These are phyloP conservation scores for Heliconius melpomene DNA, from an alignment of 1,140 invertebrate species.

Conservation along the genomic window DNA sequence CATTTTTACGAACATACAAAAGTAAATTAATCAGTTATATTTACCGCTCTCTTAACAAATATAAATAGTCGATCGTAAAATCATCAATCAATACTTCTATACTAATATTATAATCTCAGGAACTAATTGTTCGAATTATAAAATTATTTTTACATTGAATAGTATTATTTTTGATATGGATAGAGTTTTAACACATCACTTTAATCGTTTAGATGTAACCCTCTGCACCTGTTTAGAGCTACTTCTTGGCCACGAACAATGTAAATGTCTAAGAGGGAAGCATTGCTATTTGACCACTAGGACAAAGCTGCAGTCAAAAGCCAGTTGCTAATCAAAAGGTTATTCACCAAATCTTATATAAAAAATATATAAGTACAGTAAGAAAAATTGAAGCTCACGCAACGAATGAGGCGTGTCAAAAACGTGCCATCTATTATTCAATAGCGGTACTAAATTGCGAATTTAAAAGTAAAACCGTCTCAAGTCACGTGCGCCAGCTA, in stretches of 20 bases:
- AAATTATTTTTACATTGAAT: no score
- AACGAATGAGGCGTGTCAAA: constrained; percentile 23
- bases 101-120: no score
- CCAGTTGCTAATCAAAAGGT: neutral
- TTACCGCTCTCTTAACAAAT: neutral
- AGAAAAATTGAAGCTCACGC: constrained; percentile 13
- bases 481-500: constrained; percentile 67
- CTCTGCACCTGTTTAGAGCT: no score
- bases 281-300: no score
- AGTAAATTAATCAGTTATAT: neutral
- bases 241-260: no score
- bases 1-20: neutral
- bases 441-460: constrained; percentile 74
- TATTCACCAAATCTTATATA: constrained; percentile 4
- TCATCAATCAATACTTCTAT: no score
- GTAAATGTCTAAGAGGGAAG: no score
- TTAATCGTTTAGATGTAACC: no score
- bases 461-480: constrained; percentile 77
- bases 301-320: no score
- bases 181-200: no score
- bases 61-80: constrained; percentile 1
- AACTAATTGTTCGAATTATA: no score
- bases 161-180: no score
- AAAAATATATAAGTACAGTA: neutral
- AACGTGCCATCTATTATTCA: constrained; percentile 59